Conservation (phyloP, 2,797 vertebrate genomes). For the Leucoraja ocellata region DNA sequence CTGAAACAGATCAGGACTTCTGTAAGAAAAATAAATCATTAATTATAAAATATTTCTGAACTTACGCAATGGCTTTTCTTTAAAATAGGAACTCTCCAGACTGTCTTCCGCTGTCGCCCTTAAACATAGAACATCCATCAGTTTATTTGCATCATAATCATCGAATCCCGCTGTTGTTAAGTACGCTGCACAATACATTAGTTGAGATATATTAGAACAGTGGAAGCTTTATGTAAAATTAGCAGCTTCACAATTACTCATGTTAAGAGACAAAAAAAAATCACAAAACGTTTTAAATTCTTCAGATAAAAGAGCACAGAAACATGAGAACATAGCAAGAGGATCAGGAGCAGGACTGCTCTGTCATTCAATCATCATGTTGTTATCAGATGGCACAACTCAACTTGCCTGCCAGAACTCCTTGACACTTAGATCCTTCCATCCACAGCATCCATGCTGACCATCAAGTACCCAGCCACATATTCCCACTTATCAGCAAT, state of each 20-base stretch:
- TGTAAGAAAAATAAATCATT: not conserved
- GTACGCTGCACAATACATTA: not conserved
- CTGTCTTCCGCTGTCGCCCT: constrained; percentile 80
- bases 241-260: not conserved
- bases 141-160: not conserved
- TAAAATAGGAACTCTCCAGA: constrained; percentile 93
- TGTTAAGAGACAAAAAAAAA: not conserved
- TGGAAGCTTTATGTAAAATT: not conserved
- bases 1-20: not conserved
- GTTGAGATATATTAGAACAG: not conserved
- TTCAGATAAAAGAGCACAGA: not conserved
- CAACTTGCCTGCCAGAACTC: too few relatives aligned
- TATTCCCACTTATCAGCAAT: too few relatives aligned
- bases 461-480: too few relatives aligned
- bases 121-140: constrained; percentile 26
- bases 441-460: too few relatives aligned
- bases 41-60: constrained; percentile 43
- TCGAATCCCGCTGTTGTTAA: not conserved
- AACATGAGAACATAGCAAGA: too few relatives aligned
- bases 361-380: too few relatives aligned
- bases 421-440: too few relatives aligned
- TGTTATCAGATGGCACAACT: too few relatives aligned
- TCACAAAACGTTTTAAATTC: not conserved
- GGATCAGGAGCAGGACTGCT: too few relatives aligned
- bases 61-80: constrained; percentile 94